These are phyloP conservation scores for Coelopa pilipes DNA, from an alignment of 2,888 invertebrate species.

Conservation along the genomic window DNA sequence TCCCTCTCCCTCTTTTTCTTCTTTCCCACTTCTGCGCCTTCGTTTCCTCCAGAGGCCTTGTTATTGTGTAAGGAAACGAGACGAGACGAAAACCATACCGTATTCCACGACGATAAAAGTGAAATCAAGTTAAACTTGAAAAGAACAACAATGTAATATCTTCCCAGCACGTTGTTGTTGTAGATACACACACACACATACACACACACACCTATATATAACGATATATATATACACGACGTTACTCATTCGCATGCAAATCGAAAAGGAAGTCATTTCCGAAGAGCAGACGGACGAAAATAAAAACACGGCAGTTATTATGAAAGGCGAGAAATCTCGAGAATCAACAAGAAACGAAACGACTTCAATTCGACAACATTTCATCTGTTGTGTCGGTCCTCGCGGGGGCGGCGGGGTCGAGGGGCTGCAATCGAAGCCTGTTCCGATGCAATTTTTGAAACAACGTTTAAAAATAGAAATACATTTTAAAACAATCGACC, in stretches of 20 bases:
- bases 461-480: too few relatives aligned
- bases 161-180: background rate
- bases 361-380: too few relatives aligned
- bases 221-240: background rate
- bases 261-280: slow-evolving; percentile 8
- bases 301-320: background rate
- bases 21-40: background rate
- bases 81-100: background rate
- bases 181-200: background rate
- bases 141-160: background rate
- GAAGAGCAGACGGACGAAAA: background rate
- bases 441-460: too few relatives aligned
- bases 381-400: too few relatives aligned
- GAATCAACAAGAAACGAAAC: too few relatives aligned
- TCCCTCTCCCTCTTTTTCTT: background rate
- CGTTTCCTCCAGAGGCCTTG: background rate
- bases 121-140: slow-evolving; percentile 4
- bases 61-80: background rate
- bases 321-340: too few relatives aligned
- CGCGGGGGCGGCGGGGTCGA: too few relatives aligned
- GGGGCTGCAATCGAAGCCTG: too few relatives aligned
- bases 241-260: slow-evolving; percentile 19
- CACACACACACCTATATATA: background rate
- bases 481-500: too few relatives aligned
- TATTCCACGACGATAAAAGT: slow-evolving; percentile 8